Evolutionary conservation across 2,888 invertebrate species (phyloP), one percentile per base, ranked within the genome.

Genomic region (Oligia strigilis): DNA sequence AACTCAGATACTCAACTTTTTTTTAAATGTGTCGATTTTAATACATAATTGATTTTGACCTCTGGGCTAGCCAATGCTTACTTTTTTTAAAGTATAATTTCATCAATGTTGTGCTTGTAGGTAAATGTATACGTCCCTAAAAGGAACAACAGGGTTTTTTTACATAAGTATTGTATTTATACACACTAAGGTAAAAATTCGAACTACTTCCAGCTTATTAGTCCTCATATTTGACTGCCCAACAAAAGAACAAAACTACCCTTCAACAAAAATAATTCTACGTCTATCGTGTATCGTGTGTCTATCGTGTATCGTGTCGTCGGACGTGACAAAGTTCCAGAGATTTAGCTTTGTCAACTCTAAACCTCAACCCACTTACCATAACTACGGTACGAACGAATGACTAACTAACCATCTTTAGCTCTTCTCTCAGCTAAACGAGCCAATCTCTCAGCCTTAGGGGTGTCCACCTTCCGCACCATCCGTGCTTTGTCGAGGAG

Each of bases 381-480:
- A 40, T 17, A 67, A 60, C 3, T 19, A 52, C 9, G n/a, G 3
- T n/a, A 69, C 13, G 13, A n/a, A n/a, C 6, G 14, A 60, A 40
- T 40, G 8, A 60, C 9, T 55, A 2, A 79, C 81, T 89, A 86
- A 97, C 97, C 96, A 91, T 97, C 97, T 70, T 89, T 92, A 3
- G 97, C 97, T 85, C 97, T 93, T 78, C 97, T 95, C 88, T 97
- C 96, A 0, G 97, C 97, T 78, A 97, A 90, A 1, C 95, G 93
- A 3, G 97, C 94, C 11, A 97, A 91, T 82, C 96, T 93, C 80
- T 97, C 95, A 1, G 97, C 95, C 83, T 95, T 95, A 4, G 94
- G 89, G 0, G 95, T 91, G 84, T 97, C 97, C 0, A 76, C 70
- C 65, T 92, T 93, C 52, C 95, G 93, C 14, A 95, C 75, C 1